Base-by-base conservation (phyloP, 2,888 invertebrate genomes). In the Lagria hirta region DNA sequence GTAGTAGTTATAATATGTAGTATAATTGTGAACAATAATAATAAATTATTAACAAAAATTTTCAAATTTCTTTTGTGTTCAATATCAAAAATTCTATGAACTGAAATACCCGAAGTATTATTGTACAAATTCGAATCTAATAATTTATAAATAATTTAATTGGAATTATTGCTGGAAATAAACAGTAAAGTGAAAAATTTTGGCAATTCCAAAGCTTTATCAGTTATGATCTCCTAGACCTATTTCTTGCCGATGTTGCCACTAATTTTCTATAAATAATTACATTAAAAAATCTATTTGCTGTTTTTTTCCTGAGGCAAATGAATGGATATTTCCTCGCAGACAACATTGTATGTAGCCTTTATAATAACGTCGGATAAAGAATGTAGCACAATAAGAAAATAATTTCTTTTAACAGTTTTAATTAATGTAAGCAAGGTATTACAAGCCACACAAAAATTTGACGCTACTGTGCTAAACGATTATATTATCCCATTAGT, bases 401-500 rank as follows among this genome's bases (percentile, higher is more conserved):
- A 28, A 35, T 22, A 21, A 21, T 23, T 24, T 10, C 20, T 28
- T 35, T 35, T 21, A n/a, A 34, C 22, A 8, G 8, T 46, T 42
- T 35, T 46, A 40, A 48, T 48, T 44, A 41, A 44, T 34, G 21
- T 30, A 14, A 23, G 26, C 21, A 40, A 28, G 13, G 18, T 17
- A 44, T 38, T 37, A 33, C 20, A 33, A 16, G 28, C 14, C n/a
- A 6, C 8, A 43, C 34, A 49, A 49, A 52, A 41, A 52, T 52
- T 49, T 52, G 43, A 48, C 49, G 51, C 51, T 45, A 48, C 43
- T 17, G 51, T 47, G 50, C 36, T 53, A 53, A 52, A 49, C 35
- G 48, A 17, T 51, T 51, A 46, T 47, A 51, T 46, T 48, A 43
- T 51, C 53, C 53, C 51, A 53, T 53, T 53, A 53, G 53, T 36